Base-by-base conservation (phyloP, 2,888 invertebrate genomes). In the Callyntrura guangdongensis region DNA sequence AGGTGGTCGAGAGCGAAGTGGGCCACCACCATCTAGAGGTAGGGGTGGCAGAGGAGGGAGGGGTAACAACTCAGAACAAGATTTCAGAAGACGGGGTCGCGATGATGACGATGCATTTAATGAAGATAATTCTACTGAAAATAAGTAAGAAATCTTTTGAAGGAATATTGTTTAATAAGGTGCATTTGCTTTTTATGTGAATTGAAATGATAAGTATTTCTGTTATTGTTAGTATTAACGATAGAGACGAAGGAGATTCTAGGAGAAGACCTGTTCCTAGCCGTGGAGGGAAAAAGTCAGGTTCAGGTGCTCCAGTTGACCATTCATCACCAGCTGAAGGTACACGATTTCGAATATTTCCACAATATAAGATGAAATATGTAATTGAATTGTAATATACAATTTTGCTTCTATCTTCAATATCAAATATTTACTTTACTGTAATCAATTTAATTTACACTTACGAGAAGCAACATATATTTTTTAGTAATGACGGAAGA, bases 291-390 rank as follows among this genome's bases (percentile, higher is more conserved):
- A 92, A 92, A 49, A 92, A 92, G 59, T 90, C 92, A 72, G 90
- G 91, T 83, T 91, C 93, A 83, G 93, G 91, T 87, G 92, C 92
- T 59, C 92, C 93, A 87, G 92, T 91, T 45, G 93, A 94, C 77
- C 93, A 92, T 81, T 47, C 91, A 59, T 67, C 92, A 9, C 89
- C 92, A 12, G 91, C 84, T 53, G 93, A 94, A 92, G 93, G 94
- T 94, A 83, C 4, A 6, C 20, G n/a, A n/a, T n/a, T n/a, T n/a
- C n/a, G n/a, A n/a, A n/a, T n/a, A n/a, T n/a, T n/a, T n/a, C n/a
- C n/a, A n/a, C n/a, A n/a, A n/a, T n/a, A n/a, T n/a, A n/a, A n/a
- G n/a, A n/a, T n/a, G n/a, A n/a, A n/a, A n/a, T n/a, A n/a, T n/a
- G n/a, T n/a, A n/a, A n/a, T n/a, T n/a, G n/a, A n/a, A n/a, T n/a